Conservation (phyloP, 1,140 invertebrate species). For the Uloborus diversus region DNA sequence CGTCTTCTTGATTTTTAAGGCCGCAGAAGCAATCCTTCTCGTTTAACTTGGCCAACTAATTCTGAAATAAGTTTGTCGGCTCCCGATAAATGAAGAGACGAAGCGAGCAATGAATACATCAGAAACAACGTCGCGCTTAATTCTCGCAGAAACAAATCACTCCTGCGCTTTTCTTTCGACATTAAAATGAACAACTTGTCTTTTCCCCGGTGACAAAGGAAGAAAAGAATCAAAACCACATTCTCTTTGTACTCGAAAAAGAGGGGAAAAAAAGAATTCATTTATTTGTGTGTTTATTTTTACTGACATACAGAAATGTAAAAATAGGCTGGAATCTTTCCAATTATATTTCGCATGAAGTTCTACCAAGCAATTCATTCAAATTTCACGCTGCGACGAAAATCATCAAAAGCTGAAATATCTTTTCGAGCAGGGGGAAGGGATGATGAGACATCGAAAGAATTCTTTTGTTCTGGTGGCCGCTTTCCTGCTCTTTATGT, state of each 20-base stretch:
- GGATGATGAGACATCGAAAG: not conserved
- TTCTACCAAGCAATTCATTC: constrained; percentile 44
- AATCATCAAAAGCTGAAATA: constrained; percentile 32
- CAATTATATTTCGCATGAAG: constrained; percentile 41
- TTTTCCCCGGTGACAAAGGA: not conserved
- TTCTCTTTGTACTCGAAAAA: not conserved
- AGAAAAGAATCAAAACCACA: not conserved
- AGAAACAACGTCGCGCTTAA: too few relatives aligned
- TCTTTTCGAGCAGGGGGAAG: not conserved
- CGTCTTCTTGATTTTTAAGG: too few relatives aligned
- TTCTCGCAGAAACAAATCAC: not conserved
- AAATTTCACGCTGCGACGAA: constrained; percentile 53
- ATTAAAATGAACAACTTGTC: constrained; percentile 39
- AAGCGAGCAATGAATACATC: too few relatives aligned
- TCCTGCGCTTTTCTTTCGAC: not conserved
- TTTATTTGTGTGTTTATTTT: not conserved
- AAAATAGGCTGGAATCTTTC: constrained; percentile 5
- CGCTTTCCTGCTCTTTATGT: constrained; percentile 5
- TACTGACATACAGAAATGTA: not conserved
- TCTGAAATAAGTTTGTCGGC: too few relatives aligned
- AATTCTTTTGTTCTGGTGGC: constrained; percentile 47
- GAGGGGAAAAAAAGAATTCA: too few relatives aligned
- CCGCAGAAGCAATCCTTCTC: too few relatives aligned
- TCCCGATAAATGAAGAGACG: too few relatives aligned
- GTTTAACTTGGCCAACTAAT: too few relatives aligned